These are phyloP conservation scores for Bombus sylvicola DNA, from an alignment of 1,140 invertebrate species.

Conservation along the genomic window DNA sequence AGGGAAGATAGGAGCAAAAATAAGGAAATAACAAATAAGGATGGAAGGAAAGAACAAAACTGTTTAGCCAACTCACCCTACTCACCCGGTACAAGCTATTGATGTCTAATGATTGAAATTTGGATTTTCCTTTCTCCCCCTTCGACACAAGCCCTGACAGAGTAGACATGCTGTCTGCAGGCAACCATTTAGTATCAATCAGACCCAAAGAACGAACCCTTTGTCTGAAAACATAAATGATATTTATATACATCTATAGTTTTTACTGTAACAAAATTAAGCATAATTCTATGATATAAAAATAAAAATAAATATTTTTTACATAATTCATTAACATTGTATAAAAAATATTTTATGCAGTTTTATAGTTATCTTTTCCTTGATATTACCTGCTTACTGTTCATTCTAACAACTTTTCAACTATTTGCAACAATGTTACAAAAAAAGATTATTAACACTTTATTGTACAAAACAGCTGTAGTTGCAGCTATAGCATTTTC, in stretches of 20 bases:
- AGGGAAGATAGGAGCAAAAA: neutral
- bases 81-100: constrained; percentile 97
- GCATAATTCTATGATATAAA: neutral
- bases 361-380: neutral
- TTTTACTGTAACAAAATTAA: neutral
- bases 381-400: neutral
- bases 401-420: neutral
- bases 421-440: neutral
- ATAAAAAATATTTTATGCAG: neutral
- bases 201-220: constrained; percentile 92
- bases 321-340: neutral
- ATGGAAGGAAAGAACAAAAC: neutral
- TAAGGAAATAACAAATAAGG: neutral
- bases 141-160: constrained; percentile 90
- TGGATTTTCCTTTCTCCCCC: constrained; percentile 97
- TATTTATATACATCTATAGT: neutral
- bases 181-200: constrained; percentile 91
- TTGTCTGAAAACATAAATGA: constrained; percentile 84
- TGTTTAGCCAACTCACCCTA: constrained; percentile 85
- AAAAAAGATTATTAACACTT: neutral
- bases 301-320: neutral
- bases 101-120: constrained; percentile 98
- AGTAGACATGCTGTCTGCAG: constrained; percentile 94
- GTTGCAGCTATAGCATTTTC: too few species aligned
- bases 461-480: neutral